A percentile compares a stretch with the other conserved stretches of the same genome.
Evolutionary conservation across 2,113 vertebrate species (phyloP).

Genomic region (Cairina moschata): DNA sequence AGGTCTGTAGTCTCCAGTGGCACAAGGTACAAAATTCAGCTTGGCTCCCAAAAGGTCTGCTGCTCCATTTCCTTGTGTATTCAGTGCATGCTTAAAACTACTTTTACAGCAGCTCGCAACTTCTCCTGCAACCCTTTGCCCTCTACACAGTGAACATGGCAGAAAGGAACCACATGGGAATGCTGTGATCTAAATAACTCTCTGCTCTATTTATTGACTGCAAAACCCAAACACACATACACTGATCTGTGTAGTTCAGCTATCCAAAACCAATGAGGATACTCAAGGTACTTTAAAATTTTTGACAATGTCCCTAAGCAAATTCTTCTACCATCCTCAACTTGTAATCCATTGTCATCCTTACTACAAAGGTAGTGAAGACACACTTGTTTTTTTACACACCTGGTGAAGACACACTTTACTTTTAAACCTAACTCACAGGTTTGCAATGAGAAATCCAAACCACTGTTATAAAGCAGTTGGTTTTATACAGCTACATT

Average conservation of each 20-base stretch:
- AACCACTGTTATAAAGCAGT: neutral
- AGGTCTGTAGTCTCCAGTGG: neutral
- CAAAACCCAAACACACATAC: neutral
- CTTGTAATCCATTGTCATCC: neutral
- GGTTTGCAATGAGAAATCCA: neutral
- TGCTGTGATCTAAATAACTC: neutral
- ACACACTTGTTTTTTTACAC: neutral
- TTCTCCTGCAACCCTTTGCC: neutral
- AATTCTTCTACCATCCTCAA: neutral
- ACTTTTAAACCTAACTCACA: neutral
- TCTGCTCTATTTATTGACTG: neutral
- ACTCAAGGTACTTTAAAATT: neutral
- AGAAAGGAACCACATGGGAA: neutral
- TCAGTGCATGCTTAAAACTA: neutral
- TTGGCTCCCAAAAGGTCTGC: neutral
- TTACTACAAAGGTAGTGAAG: neutral
- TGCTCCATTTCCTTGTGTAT: accelerated
- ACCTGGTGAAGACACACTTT: neutral
- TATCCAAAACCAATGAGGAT: neutral
- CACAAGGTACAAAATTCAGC: neutral
- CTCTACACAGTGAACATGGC: accelerated
- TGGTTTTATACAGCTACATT: neutral
- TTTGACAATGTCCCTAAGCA: neutral
- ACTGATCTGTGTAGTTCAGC: neutral
- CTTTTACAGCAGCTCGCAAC: no score